Evolutionary conservation across 2,113 vertebrate genomes (phyloP).

Genomic region (Condylura cristata): DNA sequence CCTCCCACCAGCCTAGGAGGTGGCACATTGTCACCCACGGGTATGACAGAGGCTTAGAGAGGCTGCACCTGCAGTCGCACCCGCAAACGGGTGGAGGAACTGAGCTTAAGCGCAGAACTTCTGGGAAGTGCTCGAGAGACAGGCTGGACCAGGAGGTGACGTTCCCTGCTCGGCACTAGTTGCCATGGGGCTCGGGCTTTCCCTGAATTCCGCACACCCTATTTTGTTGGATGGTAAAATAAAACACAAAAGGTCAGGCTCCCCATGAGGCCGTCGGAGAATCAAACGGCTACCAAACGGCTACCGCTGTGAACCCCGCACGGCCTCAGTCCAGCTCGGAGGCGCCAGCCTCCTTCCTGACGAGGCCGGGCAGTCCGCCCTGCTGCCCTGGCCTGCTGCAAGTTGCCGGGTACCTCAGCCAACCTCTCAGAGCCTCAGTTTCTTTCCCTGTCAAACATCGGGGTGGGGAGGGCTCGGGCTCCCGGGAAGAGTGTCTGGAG

Average conservation of each 20-base stretch:
- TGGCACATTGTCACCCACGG: neutral
- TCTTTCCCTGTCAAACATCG: neutral
- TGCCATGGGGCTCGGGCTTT: neutral
- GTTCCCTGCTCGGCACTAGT: neutral
- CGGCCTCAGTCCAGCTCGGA: neutral
- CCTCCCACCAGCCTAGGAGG: neutral
- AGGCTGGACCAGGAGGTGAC: neutral
- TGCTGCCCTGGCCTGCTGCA: neutral
- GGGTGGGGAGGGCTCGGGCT: rapidly evolving
- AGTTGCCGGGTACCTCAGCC: neutral
- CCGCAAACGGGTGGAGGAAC: too few species aligned
- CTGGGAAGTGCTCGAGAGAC: neutral
- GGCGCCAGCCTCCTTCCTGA: neutral
- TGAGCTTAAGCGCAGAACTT: neutral
- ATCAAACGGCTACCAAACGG: too few species aligned
- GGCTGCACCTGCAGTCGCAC: neutral
- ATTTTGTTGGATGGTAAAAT: neutral
- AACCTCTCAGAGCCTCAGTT: neutral
- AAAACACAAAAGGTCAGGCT: neutral
- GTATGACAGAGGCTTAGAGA: neutral
- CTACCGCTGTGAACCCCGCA: neutral
- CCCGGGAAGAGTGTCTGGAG: neutral
- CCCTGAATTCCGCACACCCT: neutral
- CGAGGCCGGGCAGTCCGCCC: neutral
- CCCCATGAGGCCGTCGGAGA: neutral